phyloP scores from a whole-genome alignment of 2,113 vertebrate species.

The crab-eating macaque (Macaca fascicularis) region T2T-MFA8v1.1 NC_088389.1:103017001-103017500 shows the following conservation, averaged over 20 bases:
- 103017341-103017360: background rate
- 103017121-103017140: background rate
- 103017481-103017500: background rate
- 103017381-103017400: background rate
- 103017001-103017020: background rate
- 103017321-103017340: background rate
- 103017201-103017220: background rate
- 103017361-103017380: background rate
- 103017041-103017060: background rate
- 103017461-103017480: background rate
- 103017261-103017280: background rate
- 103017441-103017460: background rate
- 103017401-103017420: background rate
- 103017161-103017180: background rate
- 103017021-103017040: background rate
- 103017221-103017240: background rate
- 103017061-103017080: background rate
- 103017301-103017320: background rate
- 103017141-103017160: background rate
- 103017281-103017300: background rate
- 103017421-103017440: background rate
- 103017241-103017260: background rate
- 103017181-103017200: background rate
- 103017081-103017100: background rate
- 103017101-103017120: background rate